Evolutionary conservation across 1,140 invertebrate species (phyloP), one percentile per base, ranked within the genome.

Genomic region (Carposina sasakii): DNA sequence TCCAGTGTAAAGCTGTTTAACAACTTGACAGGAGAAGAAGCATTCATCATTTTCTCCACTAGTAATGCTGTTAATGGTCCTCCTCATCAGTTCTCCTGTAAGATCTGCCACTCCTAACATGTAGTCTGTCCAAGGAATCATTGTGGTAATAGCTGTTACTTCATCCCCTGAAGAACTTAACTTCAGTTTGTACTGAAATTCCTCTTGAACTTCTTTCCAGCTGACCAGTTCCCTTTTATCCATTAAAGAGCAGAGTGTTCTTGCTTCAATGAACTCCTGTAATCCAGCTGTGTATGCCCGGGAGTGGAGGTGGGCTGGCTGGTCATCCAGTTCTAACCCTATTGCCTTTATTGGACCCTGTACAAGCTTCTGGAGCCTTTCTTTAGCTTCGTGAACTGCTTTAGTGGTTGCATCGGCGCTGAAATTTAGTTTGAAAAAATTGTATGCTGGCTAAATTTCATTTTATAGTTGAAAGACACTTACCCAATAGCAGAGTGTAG

Each of bases 81-180:
- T 90, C 47, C 95, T 87, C 95, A 97, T 97, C 17, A 97, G 69
- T 76, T 98, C 95, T 0, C 95, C 96, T 3, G 94, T 96, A 8
- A 96, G 85, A 85, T 98, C 96, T 5, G 92, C 91, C 30, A 97
- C 76, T 1, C 95, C 96, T n/a, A 97, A 75, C 57, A 97, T 89
- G 63, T 91, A 95, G 58, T 95, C 93, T 28, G 70, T 74, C 0
- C 90, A 89, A 10, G 89, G 86, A 24, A 94, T 68, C 57, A 81
- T 57, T 23, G 72, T 81, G 0, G 45, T 40, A 16, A 65, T 51
- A 34, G 12, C 20, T 55, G 45, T 19, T 51, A 65, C 26, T 20
- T 63, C 54, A 4, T 63, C 61, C 22, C 69, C 61, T 28, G 54
- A 60, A 8, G 17, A 23, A 31, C 28, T 67, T 20, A 21, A 21